Evolutionary conservation across 2,888 invertebrate genomes (phyloP), one percentile per base, ranked within the genome.

Genomic region (Dryobotodes eremita): DNA sequence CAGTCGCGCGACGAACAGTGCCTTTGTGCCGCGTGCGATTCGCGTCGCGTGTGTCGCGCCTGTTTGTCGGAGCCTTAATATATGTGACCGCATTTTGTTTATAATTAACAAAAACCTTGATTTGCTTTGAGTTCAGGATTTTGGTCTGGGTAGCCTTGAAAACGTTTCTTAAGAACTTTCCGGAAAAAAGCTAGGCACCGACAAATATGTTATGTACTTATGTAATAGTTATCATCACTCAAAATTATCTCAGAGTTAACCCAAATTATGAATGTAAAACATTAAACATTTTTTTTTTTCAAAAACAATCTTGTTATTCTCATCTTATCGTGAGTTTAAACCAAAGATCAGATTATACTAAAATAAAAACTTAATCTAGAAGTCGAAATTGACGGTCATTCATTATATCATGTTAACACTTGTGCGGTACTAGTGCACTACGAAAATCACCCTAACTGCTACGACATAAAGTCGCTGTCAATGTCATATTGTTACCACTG

Each of bases 231-330:
- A 26, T 15, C n/a, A n/a, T n/a, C 8, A 36, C 31, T 42, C 31
- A 46, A 77, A 62, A n/a, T 71, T 46, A 79, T 78, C 36, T 48
- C 23, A 2, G 2, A 55, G 5, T 48, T 71, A 46, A 71, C 53
- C 17, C 36, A 48, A 57, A 36, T 70, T 46, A 62, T 36, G 20
- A 11, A 46, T 42, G 15, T n/a, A 50, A 76, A 61, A 66, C 20
- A 68, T 17, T 31, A 66, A 31, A 50, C 23, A 23, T n/a, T n/a
- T n/a, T n/a, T 46, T 31, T 55, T 31, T 3, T 10, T 5, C 20
- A 57, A 55, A 23, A 31, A 42, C 0, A 4, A n/a, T 20, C 72
- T 53, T 64, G 10, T 55, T 66, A 26, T 7, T 50, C 15, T 48
- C 42, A 8, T 55, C 23, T 36, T 71, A 71, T 57, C 46, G 2